Conservation (phyloP, 2,888 invertebrate species). For the Imbricaverruca yamaguchii region DNA sequence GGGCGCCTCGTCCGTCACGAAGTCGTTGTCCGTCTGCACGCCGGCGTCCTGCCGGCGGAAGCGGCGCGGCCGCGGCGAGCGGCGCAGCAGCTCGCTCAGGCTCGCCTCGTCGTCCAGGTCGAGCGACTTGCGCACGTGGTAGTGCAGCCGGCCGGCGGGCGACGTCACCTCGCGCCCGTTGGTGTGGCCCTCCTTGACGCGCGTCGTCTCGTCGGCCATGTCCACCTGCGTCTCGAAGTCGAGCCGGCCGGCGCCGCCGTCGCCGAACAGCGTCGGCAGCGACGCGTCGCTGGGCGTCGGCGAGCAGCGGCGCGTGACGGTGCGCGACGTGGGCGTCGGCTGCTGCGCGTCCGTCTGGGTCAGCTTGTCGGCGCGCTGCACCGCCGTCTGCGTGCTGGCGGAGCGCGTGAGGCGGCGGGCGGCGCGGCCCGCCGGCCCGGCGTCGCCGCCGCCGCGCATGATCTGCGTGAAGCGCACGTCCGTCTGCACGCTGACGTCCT, state of each 20-base stretch:
- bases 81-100: neutral
- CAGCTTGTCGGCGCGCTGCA: conserved; percentile 26
- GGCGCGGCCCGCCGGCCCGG: neutral
- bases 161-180: neutral
- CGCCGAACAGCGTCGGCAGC: neutral
- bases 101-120: neutral
- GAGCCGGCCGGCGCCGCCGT: too few species aligned
- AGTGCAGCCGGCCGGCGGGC: neutral
- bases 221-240: conserved; percentile 3
- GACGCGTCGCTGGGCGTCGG: neutral
- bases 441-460: neutral
- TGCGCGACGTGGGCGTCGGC: conserved; percentile 24
- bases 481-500: neutral
- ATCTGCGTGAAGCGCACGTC: conserved; percentile 16
- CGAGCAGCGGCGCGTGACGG: neutral
- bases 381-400: neutral
- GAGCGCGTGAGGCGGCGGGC: neutral
- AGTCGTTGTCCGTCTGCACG: conserved; percentile 37
- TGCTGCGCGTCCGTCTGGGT: conserved; percentile 30
- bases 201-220: neutral
- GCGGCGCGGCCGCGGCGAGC: conserved; percentile 23
- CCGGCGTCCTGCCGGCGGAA: conserved; percentile 31
- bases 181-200: neutral
- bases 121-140: neutral
- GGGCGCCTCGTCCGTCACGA: conserved; percentile 37